Evolutionary conservation across 2,888 invertebrate genomes (phyloP).

Genomic region (Polyommatus iphigenia): DNA sequence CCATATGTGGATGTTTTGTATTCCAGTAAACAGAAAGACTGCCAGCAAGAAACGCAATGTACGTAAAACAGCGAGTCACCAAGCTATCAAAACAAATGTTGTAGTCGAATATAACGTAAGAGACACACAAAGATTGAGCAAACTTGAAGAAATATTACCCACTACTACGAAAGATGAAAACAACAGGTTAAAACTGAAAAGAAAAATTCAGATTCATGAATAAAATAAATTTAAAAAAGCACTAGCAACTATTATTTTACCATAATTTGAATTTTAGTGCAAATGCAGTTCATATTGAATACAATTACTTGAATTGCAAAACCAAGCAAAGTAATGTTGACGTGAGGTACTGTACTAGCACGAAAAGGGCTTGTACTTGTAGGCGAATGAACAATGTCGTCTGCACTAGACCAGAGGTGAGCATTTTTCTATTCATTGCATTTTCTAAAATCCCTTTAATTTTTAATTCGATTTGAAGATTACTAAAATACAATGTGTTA

Average conservation of each 20-base stretch:
- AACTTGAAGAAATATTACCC: constrained; percentile 15
- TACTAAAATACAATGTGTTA: not conserved
- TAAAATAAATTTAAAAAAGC: not conserved
- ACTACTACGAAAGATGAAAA: not conserved
- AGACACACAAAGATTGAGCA: not conserved
- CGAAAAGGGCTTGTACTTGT: constrained; percentile 6
- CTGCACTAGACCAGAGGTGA: not conserved
- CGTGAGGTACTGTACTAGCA: constrained; percentile 9
- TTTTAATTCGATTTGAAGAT: not conserved
- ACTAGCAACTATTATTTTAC: not conserved
- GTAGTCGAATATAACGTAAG: not conserved
- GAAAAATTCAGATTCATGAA: not conserved
- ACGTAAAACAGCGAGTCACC: not conserved
- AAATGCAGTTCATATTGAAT: not conserved
- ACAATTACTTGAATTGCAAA: constrained; percentile 7
- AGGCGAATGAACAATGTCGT: constrained; percentile 1
- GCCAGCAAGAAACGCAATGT: not conserved
- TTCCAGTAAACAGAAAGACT: not conserved
- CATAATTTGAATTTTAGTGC: not conserved
- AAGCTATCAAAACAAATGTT: not conserved
- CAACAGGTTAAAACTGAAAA: not conserved
- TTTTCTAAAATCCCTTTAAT: not conserved
- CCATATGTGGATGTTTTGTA: not conserved
- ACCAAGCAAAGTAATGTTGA: not conserved
- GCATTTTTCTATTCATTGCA: not conserved